Percentiles rank a stretch among this genome's conserved stretches.
phyloP scores from a whole-genome alignment of 1,140 invertebrate genomes.

The Apis florea region DNA sequence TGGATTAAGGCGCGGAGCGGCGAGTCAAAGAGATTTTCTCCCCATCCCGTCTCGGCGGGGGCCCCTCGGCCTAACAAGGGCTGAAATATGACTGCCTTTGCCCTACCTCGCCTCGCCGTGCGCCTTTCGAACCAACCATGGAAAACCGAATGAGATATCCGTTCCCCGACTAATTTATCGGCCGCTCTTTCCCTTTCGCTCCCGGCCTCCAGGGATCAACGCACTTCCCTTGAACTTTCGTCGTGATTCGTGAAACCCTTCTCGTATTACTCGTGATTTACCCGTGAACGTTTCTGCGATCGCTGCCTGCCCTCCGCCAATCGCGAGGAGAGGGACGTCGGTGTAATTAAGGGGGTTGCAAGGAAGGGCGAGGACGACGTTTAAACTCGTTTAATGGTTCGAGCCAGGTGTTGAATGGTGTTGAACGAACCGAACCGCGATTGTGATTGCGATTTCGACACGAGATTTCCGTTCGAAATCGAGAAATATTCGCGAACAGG shows the following conservation, averaged over 20 bases:
- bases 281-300: not conserved
- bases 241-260: conserved; percentile 25
- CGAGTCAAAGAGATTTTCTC: conserved; percentile 78
- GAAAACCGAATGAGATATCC: conserved; percentile 67
- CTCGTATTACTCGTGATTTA: conserved; percentile 28
- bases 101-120: conserved; percentile 63
- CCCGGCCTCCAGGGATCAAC: conserved; percentile 55
- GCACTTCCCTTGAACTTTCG: conserved; percentile 40
- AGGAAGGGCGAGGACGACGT: not conserved
- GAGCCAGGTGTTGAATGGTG: not conserved
- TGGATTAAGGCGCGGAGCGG: conserved; percentile 76
- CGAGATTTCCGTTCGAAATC: not conserved
- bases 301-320: not conserved
- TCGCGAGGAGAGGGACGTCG: not conserved
- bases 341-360: not conserved
- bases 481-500: not conserved
- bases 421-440: too few relatives aligned
- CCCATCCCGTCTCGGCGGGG: conserved; percentile 73
- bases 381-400: not conserved
- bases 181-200: conserved; percentile 43
- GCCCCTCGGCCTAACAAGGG: conserved; percentile 77
- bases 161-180: conserved; percentile 66
- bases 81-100: conserved; percentile 77
- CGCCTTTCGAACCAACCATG: conserved; percentile 59
- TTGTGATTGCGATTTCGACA: too few relatives aligned